phyloP scores from a whole-genome alignment of 2,888 invertebrate species.

The Caenorhabditis imperialis region DNA sequence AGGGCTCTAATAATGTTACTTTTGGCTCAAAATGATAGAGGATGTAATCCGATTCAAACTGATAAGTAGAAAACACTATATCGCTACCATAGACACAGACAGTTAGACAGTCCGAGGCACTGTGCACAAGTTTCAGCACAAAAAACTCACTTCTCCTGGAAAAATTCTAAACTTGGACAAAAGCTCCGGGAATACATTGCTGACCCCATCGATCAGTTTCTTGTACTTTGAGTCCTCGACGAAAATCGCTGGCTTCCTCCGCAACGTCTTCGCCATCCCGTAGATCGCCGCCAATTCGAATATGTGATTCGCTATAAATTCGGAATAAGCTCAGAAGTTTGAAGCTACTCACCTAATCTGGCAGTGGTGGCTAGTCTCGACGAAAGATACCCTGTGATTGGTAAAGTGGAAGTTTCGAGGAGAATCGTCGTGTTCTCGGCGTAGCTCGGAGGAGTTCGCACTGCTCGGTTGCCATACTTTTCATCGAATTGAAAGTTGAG shows the following conservation, averaged over 20 bases:
- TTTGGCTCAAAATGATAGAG: no score
- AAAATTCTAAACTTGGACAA: conserved; percentile 16
- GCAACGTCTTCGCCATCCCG: conserved; percentile 31
- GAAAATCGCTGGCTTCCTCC: conserved; percentile 31
- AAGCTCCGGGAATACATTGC: conserved; percentile 28
- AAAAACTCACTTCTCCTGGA: neutral
- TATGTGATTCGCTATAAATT: conserved; percentile 38
- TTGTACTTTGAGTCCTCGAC: conserved; percentile 24
- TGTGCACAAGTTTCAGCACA: no score
- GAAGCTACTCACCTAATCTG: conserved; percentile 23
- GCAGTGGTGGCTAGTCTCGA: conserved; percentile 38
- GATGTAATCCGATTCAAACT: no score
- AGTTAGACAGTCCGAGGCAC: no score
- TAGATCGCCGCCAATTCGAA: conserved; percentile 36
- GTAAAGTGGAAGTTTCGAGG: neutral
- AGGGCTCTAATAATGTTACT: conserved; percentile 5
- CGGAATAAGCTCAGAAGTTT: no score
- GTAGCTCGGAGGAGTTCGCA: neutral
- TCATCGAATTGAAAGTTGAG: conserved; percentile 16
- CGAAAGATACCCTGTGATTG: conserved; percentile 15
- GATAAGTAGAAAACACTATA: no score
- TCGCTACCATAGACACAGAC: no score
- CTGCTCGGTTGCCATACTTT: conserved; percentile 5
- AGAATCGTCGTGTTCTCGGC: neutral
- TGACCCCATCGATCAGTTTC: conserved; percentile 3